Evolutionary conservation across 2,113 vertebrate species (phyloP), one percentile per base, ranked within the genome.

Genomic region (Oryzias curvinotus): DNA sequence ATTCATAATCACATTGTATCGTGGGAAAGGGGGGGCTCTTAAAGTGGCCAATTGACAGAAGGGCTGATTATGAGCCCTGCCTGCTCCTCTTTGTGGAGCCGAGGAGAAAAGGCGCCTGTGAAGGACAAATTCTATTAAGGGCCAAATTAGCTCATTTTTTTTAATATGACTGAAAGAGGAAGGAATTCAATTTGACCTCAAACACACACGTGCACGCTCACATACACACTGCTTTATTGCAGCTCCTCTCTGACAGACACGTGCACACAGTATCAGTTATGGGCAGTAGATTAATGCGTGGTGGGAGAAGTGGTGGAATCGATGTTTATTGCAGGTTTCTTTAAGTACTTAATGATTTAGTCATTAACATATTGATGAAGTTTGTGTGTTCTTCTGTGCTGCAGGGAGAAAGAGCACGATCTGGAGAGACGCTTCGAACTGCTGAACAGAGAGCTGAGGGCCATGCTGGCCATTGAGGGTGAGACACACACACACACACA

Each of bases 311-410:
- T 94, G 80, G 88, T 90, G 62, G 91, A 95, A 98, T 98, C 96
- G 83, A 97, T 98, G 92, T 92, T 93, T 94, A 90, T 94, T 97
- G 94, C 93, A 94, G 95, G 93, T 93, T 94, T 93, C 94, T 96
- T 94, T 93, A 95, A 98, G 94, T 91, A 93, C 94, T 95, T 98
- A 98, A 98, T 98, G 96, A 98, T 99, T 98, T 96, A 95, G 93
- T 96, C 92, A 99, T 99, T 98, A 98, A 93, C 95, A 97, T 98
- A 98, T 99, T 97, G 96, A 98, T 98, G 96, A 96, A 95, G 95
- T 96, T 96, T 95, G 86, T 80, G 28, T 86, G 52, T 70, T 41
- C 57, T 19, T 50, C 19, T 63, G 57, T 56, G 94, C 95, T 92
- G 64, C 93, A 99, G 97, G 96, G 97, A 99, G 93, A 99, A 98